Conservation (phyloP, 1,140 invertebrate genomes). For the Cydia pomonella region DNA sequence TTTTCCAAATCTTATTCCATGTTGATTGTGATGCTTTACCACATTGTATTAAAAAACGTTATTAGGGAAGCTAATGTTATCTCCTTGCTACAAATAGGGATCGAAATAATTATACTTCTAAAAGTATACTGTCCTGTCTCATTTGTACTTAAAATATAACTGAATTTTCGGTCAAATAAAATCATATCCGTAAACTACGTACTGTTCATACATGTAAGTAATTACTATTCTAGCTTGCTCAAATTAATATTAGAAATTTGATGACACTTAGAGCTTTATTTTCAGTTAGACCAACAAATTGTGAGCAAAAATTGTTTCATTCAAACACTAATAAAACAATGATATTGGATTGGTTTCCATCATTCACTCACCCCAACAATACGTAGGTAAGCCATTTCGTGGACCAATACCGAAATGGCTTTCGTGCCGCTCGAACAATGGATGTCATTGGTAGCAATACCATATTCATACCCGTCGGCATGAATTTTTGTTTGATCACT, state of each 20-base stretch:
- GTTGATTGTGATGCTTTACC: too few species aligned
- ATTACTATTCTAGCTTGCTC: too few species aligned
- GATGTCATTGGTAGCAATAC: constrained; percentile 14
- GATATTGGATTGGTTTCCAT: neutral
- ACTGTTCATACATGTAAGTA: too few species aligned
- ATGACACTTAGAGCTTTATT: neutral
- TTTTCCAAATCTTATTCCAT: too few species aligned
- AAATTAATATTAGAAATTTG: too few species aligned
- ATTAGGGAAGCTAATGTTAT: too few species aligned
- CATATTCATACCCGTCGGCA: neutral
- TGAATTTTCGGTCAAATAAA: too few species aligned
- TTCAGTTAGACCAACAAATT: neutral
- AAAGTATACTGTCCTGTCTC: too few species aligned
- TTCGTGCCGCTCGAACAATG: neutral
- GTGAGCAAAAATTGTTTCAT: neutral
- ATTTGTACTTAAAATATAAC: too few species aligned
- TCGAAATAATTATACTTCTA: too few species aligned
- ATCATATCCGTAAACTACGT: too few species aligned
- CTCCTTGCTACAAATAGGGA: too few species aligned
- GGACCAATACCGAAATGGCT: constrained; percentile 16
- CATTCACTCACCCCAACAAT: neutral
- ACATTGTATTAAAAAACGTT: neutral
- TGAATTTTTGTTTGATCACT: constrained; percentile 18
- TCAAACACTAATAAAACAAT: neutral
- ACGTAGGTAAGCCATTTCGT: neutral